These are phyloP conservation scores for Sebastiscus albofasciatus DNA, from an alignment of 2,797 vertebrate species.

Conservation along the genomic window DNA sequence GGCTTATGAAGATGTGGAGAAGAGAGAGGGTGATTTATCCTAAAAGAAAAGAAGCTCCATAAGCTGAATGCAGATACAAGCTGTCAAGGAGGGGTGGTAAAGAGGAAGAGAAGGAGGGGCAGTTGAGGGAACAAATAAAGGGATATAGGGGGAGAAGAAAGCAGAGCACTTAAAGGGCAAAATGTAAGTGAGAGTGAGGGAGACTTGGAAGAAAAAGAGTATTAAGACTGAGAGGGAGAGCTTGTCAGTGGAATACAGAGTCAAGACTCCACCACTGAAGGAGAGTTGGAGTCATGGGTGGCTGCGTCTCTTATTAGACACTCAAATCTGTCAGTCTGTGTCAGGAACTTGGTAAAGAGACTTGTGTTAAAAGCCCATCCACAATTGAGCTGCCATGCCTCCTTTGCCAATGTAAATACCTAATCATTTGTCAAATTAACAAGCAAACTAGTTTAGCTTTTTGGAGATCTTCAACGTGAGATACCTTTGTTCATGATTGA, in stretches of 20 bases:
- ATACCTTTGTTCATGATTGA: not conserved
- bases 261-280: conserved; percentile 53
- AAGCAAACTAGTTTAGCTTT: not conserved
- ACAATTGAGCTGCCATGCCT: conserved; percentile 23
- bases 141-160: not conserved
- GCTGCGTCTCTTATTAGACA: conserved; percentile 73
- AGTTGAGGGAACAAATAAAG: conserved; percentile 31
- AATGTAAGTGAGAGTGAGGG: conserved; percentile 56
- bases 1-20: conserved; percentile 50
- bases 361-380: conserved; percentile 27
- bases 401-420: not conserved
- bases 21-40: conserved; percentile 50
- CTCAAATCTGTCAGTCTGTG: conserved; percentile 63
- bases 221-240: conserved; percentile 36
- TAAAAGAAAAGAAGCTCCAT: conserved; percentile 18
- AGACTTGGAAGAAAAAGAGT: conserved; percentile 32
- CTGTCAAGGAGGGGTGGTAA: conserved; percentile 15
- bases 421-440: conserved; percentile 11
- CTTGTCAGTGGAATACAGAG: conserved; percentile 60
- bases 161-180: conserved; percentile 54
- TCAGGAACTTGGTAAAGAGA: conserved; percentile 48
- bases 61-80: conserved; percentile 52
- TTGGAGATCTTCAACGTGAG: not conserved
- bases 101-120: not conserved
- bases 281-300: conserved; percentile 68